Evolutionary conservation across 1,140 invertebrate genomes (phyloP), one percentile per base, ranked within the genome.

Genomic region (Steinernema feltiae): DNA sequence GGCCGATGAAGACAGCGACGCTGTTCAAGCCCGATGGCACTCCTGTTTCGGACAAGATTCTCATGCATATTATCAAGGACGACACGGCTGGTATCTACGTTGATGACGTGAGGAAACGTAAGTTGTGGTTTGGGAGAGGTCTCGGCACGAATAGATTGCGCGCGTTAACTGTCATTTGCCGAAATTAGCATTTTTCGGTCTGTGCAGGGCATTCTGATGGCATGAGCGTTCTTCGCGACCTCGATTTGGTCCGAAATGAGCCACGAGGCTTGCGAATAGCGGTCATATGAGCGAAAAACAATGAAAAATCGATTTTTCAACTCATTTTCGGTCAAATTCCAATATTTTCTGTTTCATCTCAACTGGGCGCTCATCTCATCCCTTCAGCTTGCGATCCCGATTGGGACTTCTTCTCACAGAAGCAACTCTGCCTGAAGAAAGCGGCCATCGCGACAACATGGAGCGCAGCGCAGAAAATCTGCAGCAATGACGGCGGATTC

Each of bases 371-470:
- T n/a, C n/a, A n/a, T n/a, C n/a, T n/a, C n/a, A n/a, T n/a, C n/a
- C n/a, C n/a, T 71, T 32, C 41, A 69, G 70, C 74, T 41, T 80
- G 79, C 70, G 78, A 79, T n/a, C 30, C 30, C 0, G 72, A 48
- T 1, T 80, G 79, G 79, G 48, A 70, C 0, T 18, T 32, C 30
- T n/a, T n/a, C n/a, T n/a, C n/a, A 32, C 30, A 78, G 69, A 74
- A 79, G 32, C 74, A 76, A 35, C 29, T 73, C 27, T 48, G 69
- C 7, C 73, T 76, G 30, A 7, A 76, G 15, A 1, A 46, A 1
- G 46, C n/a, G 1, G 29, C 30, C 1, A 17, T 18, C 32, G 30
- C 30, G 27, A 12, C 31, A 1, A 41, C 2, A 32, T 81, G 48
- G 3, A 27, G 32, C 17, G 76, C 76, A 0, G 79, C 79, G 0